Percentiles rank a stretch among this genome's conserved stretches.
Conservation (phyloP, 2,888 invertebrate species). For the Ophion slaviceki region DNA sequence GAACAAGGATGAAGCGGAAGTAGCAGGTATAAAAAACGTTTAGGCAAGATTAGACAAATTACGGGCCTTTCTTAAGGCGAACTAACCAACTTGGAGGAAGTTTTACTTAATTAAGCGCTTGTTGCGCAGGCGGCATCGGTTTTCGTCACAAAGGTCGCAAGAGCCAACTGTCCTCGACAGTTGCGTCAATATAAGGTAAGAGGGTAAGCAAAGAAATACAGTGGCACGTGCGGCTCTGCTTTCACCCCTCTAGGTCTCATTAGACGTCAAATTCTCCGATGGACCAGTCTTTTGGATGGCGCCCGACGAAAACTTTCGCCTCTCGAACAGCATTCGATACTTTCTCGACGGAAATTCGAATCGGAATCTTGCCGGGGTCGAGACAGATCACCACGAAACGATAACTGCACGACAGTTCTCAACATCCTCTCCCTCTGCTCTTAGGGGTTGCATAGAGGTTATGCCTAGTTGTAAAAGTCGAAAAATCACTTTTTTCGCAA, state of each 20-base stretch:
- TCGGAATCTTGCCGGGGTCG: neutral
- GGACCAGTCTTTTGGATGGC: conserved; percentile 17
- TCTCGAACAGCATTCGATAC: neutral
- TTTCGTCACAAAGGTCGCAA: conserved; percentile 16
- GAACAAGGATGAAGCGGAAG: neutral
- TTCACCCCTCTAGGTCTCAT: conserved; percentile 17
- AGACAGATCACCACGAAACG: neutral
- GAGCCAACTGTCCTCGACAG: conserved; percentile 67
- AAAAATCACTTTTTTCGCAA: too few species aligned
- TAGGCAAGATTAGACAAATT: too few species aligned
- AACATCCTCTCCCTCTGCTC: neutral
- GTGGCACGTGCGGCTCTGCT: conserved; percentile 52
- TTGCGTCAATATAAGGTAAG: conserved; percentile 65
- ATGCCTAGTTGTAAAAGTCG: too few species aligned
- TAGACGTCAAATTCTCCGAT: conserved; percentile 35
- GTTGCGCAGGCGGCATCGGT: conserved; percentile 6
- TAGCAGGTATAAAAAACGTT: neutral
- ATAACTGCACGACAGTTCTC: neutral
- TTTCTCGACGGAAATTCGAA: neutral
- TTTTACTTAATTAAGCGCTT: neutral
- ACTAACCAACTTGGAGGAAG: neutral
- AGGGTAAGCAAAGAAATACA: conserved; percentile 22
- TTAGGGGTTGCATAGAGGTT: too few species aligned
- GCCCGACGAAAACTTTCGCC: conserved; percentile 41
- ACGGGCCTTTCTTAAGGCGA: too few species aligned